Base-by-base conservation (phyloP, 2,113 vertebrate species). In the Sturnus vulgaris region DNA sequence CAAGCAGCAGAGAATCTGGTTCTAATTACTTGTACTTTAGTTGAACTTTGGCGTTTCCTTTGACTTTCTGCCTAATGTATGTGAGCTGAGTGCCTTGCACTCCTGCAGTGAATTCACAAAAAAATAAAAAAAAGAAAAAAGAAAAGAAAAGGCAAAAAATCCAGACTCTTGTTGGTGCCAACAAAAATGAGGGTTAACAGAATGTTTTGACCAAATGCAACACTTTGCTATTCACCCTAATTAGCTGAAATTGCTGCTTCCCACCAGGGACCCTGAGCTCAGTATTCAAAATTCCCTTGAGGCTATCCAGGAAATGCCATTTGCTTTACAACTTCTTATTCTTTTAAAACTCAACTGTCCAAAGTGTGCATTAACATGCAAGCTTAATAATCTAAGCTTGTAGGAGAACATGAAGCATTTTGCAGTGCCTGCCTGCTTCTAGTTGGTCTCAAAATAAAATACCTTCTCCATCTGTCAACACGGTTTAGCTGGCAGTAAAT, bases 21-120 rank as follows among this genome's bases (percentile, higher is more conserved):
- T 98, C 98, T 98, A 98, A 98, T 99, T 99, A 98, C 97, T 97
- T 99, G 99, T 97, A 99, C 98, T 99, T 97, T 98, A 97, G 97
- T 98, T 99, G 98, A 99, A 99, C 98, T 98, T 98, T 98, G 98
- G 97, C 97, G 98, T 98, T 98, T 99, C 98, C 98, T 99, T 98
- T 98, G 98, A 98, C 98, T 98, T 96, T 98, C 96, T 97, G 96
- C 98, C 97, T 97, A 98, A 98, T 97, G 98, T 97, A 98, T 98
- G 98, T 97, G 97, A 98, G 98, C 98, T 97, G 97, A 97, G 97
- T 94, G 96, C 96, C 95, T 97, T 97, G 95, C 97, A 90, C 95
- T 98, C 98, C 98, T 98, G 97, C 98, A 97, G 98, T 94, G 98
- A 98, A 97, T 97, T 96, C 95, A 93, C 85, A 92, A 76, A 92